A percentile compares a stretch with the other conserved stretches of the same genome.
phyloP scores from a whole-genome alignment of 92 coral and sea anemone genomes.

The Epizoanthus illoricatus region DNA sequence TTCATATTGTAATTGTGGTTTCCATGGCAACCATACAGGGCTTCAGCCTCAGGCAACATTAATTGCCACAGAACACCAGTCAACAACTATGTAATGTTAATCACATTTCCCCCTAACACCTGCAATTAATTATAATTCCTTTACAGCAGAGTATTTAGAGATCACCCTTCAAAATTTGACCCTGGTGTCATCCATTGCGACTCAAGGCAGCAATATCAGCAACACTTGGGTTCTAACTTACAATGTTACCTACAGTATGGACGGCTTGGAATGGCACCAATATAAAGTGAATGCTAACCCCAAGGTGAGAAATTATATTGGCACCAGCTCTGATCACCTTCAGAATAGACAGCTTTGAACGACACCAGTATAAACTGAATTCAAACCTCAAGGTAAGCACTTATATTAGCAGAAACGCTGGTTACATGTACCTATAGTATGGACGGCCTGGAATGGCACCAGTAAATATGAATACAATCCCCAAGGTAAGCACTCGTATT shows the following conservation, averaged over 20 bases:
- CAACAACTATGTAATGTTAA: neutral
- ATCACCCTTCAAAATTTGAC: conserved; percentile 19
- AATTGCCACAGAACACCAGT: too few relatives aligned
- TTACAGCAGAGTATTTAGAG: conserved; percentile 21
- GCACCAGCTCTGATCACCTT: too few relatives aligned
- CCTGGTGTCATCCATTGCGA: conserved; percentile 25
- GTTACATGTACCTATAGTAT: neutral
- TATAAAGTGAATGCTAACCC: neutral
- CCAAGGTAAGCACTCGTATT: too few relatives aligned
- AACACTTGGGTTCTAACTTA: conserved; percentile 14
- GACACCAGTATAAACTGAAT: neutral
- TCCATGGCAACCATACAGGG: too few relatives aligned
- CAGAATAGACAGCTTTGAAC: too few relatives aligned
- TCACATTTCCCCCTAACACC: neutral
- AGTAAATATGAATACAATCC: too few relatives aligned
- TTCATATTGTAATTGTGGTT: too few relatives aligned
- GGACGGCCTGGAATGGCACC: neutral
- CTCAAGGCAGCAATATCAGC: conserved; percentile 23
- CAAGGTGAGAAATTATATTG: neutral
- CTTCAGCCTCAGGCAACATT: too few relatives aligned
- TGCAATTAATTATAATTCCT: neutral
- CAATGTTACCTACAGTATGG: conserved; percentile 27
- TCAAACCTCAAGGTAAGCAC: too few relatives aligned
- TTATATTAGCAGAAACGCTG: too few relatives aligned
- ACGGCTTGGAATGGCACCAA: conserved; percentile 19